Evolutionary conservation across 2,888 invertebrate species (phyloP).

Genomic region (Seira ritae): DNA sequence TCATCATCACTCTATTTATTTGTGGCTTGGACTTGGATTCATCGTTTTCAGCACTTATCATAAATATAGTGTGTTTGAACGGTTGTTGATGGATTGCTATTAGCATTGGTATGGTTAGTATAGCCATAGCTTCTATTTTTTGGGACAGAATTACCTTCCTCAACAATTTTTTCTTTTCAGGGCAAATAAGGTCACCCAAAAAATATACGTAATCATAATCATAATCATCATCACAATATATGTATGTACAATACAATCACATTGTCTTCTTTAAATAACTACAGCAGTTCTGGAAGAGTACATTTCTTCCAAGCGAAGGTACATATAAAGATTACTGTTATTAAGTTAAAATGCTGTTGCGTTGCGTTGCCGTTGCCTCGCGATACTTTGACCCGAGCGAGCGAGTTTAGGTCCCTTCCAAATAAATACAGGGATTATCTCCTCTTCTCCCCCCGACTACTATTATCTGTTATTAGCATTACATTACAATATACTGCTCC

Average conservation of each 20-base stretch:
- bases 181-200: not conserved
- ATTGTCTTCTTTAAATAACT: not conserved
- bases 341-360: not conserved
- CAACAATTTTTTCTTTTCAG: slow-evolving; percentile 29
- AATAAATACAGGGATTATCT: not conserved
- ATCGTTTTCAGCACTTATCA: too few relatives aligned
- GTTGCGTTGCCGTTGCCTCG: not conserved
- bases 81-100: not conserved
- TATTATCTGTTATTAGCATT: slow-evolving; percentile 7
- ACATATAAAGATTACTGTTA: not conserved
- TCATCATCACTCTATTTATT: too few relatives aligned
- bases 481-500: not conserved
- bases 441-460: not conserved
- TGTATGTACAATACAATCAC: too few relatives aligned
- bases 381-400: not conserved
- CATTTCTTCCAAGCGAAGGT: too few relatives aligned
- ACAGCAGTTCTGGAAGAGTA: not conserved
- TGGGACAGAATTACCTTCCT: slow-evolving; percentile 39
- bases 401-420: not conserved
- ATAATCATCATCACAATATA: too few relatives aligned
- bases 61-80: too few relatives aligned
- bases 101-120: not conserved
- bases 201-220: not conserved
- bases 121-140: not conserved
- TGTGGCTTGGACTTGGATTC: too few relatives aligned